phyloP scores from a whole-genome alignment of 1,140 invertebrate genomes.

The Drosophila sechellia region DNA sequence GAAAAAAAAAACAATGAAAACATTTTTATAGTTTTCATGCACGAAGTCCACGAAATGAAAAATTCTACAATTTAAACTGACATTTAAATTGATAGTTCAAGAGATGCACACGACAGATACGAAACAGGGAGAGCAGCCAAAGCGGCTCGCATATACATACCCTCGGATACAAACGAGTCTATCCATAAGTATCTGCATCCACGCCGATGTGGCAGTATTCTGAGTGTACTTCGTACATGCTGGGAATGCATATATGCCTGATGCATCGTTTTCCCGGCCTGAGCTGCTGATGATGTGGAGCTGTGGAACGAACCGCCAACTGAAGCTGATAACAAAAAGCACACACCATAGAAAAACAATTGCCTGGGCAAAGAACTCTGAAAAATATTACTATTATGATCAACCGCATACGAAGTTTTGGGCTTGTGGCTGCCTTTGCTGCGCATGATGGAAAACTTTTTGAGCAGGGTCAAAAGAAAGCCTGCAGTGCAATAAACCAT shows the following conservation, averaged over 20 bases:
- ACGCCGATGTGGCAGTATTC: background rate
- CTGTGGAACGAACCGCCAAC: slow-evolving; percentile 2
- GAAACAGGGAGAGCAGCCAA: slow-evolving; percentile 43
- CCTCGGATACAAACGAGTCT: slow-evolving; percentile 4
- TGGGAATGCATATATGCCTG: slow-evolving; percentile 35
- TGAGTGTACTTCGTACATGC: slow-evolving; percentile 3
- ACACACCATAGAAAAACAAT: slow-evolving; percentile 19
- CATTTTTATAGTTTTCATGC: slow-evolving; percentile 82
- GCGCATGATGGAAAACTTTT: slow-evolving; percentile 23
- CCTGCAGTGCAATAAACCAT: slow-evolving; percentile 10
- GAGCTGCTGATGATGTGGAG: slow-evolving; percentile 14
- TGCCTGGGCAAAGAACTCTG: slow-evolving; percentile 23
- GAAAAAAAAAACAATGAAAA: slow-evolving; percentile 72
- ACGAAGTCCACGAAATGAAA: slow-evolving; percentile 83
- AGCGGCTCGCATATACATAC: slow-evolving; percentile 9
- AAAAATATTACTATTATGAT: slow-evolving; percentile 40
- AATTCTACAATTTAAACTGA: slow-evolving; percentile 84
- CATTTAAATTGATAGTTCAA: slow-evolving; percentile 84
- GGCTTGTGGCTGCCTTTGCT: background rate
- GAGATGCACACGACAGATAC: slow-evolving; percentile 83
- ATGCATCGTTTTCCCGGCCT: slow-evolving; percentile 34
- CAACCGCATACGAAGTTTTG: slow-evolving; percentile 28
- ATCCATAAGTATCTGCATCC: slow-evolving; percentile 22
- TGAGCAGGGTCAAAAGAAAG: background rate
- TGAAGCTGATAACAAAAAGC: slow-evolving; percentile 47